These are phyloP conservation scores for Pachyseris speciosa DNA, from an alignment of 64 coral and sea anemone genomes.

Conservation along the genomic window DNA sequence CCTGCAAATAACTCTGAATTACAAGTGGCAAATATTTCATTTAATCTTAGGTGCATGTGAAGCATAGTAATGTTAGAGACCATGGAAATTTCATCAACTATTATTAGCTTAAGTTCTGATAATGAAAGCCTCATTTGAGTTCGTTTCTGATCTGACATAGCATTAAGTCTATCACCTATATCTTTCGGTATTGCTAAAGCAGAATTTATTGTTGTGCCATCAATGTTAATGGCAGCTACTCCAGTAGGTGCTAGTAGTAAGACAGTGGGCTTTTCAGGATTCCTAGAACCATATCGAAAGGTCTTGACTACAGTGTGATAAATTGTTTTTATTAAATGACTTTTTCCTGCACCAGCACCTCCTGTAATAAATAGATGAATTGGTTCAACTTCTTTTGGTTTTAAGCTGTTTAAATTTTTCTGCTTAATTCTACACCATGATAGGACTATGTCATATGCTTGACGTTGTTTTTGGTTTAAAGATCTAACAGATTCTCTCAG, in stretches of 20 bases:
- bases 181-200: conserved; percentile 6
- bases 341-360: conserved; percentile 17
- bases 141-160: conserved; percentile 10
- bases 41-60: conserved; percentile 27
- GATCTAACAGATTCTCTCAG: conserved; percentile 34
- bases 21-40: conserved; percentile 61
- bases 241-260: conserved; percentile 60
- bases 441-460: conserved; percentile 45
- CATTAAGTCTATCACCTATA: background rate
- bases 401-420: conserved; percentile 25
- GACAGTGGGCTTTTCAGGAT: conserved; percentile 61
- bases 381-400: conserved; percentile 22
- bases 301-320: conserved; percentile 51
- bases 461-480: conserved; percentile 27
- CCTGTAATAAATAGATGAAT: conserved; percentile 23
- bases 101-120: background rate
- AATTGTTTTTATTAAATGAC: conserved; percentile 53
- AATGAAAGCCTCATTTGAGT: conserved; percentile 53
- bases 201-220: background rate
- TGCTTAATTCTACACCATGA: conserved; percentile 40
- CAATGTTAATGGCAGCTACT: conserved; percentile 29
- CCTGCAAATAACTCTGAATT: conserved; percentile 64
- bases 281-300: conserved; percentile 34
- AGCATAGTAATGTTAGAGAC: background rate
- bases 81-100: background rate